Evolutionary conservation across 2,797 vertebrate species (phyloP).

Genomic region (Channa striata): DNA sequence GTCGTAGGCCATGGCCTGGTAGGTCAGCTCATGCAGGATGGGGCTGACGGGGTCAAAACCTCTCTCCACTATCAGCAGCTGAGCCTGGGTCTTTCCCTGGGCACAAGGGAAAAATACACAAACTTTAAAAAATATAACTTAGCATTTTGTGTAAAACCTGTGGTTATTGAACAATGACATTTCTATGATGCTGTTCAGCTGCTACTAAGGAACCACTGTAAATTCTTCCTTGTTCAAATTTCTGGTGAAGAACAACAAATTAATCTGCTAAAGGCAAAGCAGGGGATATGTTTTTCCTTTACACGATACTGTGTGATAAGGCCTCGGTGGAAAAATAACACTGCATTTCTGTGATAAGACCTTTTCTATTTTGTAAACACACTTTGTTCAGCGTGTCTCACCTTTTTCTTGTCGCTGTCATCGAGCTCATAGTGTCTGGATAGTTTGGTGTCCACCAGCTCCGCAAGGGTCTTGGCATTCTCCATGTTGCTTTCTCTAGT

Average conservation of each 20-base stretch:
- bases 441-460: constrained; percentile 92
- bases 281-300: background rate
- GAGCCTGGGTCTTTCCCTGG: constrained; percentile 94
- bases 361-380: constrained; percentile 47
- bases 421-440: constrained; percentile 89
- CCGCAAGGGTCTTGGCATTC: constrained; percentile 89
- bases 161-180: no score
- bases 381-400: constrained; percentile 66
- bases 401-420: constrained; percentile 91
- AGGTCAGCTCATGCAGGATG: constrained; percentile 96
- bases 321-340: background rate
- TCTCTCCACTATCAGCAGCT: constrained; percentile 95
- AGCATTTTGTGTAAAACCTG: background rate
- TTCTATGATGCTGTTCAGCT: background rate
- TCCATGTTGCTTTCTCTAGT: constrained; percentile 86
- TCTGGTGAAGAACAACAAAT: background rate
- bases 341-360: constrained; percentile 5
- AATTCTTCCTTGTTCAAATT: background rate
- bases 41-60: constrained; percentile 95
- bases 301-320: background rate
- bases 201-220: background rate
- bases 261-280: constrained; percentile 10
- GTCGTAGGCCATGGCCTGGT: constrained; percentile 98
- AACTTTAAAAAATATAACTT: background rate
- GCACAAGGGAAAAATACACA: background rate